Conservation (phyloP, 2,888 invertebrate genomes). For the Pterobdella sp. region DNA sequence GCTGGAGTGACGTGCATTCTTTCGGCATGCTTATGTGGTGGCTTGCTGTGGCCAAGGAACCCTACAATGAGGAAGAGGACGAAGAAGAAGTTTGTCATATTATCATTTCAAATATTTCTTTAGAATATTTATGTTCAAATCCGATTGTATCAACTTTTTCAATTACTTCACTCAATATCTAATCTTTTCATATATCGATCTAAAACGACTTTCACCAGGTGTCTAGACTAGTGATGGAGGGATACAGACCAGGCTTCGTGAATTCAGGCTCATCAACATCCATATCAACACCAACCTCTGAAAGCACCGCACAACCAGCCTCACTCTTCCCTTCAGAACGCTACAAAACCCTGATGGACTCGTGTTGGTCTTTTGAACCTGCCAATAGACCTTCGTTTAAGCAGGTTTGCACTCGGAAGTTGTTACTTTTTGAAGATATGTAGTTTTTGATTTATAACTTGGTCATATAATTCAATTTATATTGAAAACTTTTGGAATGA, state of each 20-base stretch:
- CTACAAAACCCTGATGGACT: constrained; percentile 43
- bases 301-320: constrained; percentile 14
- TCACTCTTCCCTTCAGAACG: constrained; percentile 29
- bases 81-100: constrained; percentile 42
- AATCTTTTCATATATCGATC: background rate
- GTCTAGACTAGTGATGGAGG: constrained; percentile 23
- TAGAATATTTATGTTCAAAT: too few species aligned
- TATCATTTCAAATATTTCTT: too few species aligned
- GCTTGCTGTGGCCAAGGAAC: constrained; percentile 42
- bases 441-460: too few species aligned
- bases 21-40: constrained; percentile 48
- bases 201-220: constrained; percentile 12
- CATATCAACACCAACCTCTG: constrained; percentile 27
- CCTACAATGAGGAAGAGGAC: constrained; percentile 44
- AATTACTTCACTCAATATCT: too few species aligned
- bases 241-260: constrained; percentile 25
- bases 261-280: background rate
- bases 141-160: too few species aligned
- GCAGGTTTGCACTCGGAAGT: constrained; percentile 39
- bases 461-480: too few species aligned
- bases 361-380: constrained; percentile 43
- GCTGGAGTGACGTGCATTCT: constrained; percentile 46
- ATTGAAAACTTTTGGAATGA: too few species aligned
- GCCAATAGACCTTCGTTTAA: constrained; percentile 43
- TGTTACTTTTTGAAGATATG: background rate